Base-by-base conservation (phyloP, 2,113 vertebrate species). In the Irena cyanogastra region DNA sequence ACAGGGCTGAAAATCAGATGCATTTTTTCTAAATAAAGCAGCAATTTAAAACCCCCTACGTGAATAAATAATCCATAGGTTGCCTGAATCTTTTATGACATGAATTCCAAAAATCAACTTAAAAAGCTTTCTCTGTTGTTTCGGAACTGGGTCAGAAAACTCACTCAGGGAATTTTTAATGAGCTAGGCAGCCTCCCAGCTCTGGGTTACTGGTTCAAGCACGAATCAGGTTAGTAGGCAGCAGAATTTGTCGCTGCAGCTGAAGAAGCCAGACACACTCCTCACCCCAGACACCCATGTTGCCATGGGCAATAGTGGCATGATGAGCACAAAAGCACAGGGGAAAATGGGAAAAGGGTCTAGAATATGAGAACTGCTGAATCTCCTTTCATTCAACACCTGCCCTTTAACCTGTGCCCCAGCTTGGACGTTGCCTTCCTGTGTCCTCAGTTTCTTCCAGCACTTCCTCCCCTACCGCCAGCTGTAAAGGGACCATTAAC, bases 51-150 rank as follows among this genome's bases (percentile, higher is more conserved):
- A 71, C 92, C 24, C 80, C 54, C 35, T 44, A 16, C 0, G 7
- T 66, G 82, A 93, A 71, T 97, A 95, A 97, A 97, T 96, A 96
- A 95, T 90, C 94, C 90, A 96, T 95, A 80, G 47, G 81, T 91
- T 91, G 71, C 76, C 82, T 97, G 81, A 95, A 97, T 97, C 61
- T 95, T 96, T 96, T 83, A 97, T 95, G 79, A 91, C 47, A 82
- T 65, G 71, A 95, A 87, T 94, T 93, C 89, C 49, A 45, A 75
- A 89, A 92, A 82, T 1, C 35, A 83, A 84, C 53, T 84, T 92
- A 9, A 95, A 97, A 95, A 90, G 86, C 96, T 90, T 96, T 79
- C 92, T 91, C 86, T 91, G 91, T 59, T 92, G 42, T 96, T 97
- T 91, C 75, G 82, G 86, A 97, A 96, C 60, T 96, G 72, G 87